phyloP scores from a whole-genome alignment of 2,888 invertebrate species.

The Orthosia cruda region DNA sequence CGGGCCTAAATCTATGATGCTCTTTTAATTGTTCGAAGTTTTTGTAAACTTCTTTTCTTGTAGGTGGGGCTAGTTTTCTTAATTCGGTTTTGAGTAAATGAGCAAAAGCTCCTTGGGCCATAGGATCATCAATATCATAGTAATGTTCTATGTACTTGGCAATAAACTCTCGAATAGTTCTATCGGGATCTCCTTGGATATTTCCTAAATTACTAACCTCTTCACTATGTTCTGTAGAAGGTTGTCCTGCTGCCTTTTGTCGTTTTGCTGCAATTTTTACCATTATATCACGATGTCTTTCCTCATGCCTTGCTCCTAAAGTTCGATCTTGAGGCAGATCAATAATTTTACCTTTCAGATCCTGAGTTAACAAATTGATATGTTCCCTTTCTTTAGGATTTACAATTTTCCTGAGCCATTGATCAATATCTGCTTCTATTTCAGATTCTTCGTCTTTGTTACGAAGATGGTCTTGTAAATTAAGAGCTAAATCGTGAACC shows the following conservation, averaged over 20 bases:
- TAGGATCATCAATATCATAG: constrained; percentile 75
- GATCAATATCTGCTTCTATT: constrained; percentile 69
- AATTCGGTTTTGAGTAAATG: constrained; percentile 78
- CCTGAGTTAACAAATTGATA: constrained; percentile 68
- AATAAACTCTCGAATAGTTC: constrained; percentile 77
- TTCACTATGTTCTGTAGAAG: neutral
- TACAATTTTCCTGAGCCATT: constrained; percentile 74
- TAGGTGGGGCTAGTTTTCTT: constrained; percentile 71
- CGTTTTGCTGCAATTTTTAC: constrained; percentile 48
- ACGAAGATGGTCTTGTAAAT: constrained; percentile 68
- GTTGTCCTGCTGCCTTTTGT: constrained; percentile 23
- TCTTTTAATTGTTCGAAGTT: constrained; percentile 61
- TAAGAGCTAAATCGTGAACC: constrained; percentile 75
- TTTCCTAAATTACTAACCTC: constrained; percentile 54
- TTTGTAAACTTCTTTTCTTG: constrained; percentile 73
- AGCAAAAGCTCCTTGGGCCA: constrained; percentile 75
- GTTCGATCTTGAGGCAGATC: constrained; percentile 74
- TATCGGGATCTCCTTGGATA: constrained; percentile 69
- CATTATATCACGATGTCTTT: constrained; percentile 57
- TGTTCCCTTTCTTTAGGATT: constrained; percentile 69
- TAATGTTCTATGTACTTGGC: constrained; percentile 78
- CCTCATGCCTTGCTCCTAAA: constrained; percentile 54
- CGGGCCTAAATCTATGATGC: constrained; percentile 64
- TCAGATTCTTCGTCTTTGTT: constrained; percentile 68
- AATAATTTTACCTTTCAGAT: constrained; percentile 72